These are phyloP conservation scores for Pseudonaja textilis DNA, from an alignment of 2,113 vertebrate species.

Conservation along the genomic window DNA sequence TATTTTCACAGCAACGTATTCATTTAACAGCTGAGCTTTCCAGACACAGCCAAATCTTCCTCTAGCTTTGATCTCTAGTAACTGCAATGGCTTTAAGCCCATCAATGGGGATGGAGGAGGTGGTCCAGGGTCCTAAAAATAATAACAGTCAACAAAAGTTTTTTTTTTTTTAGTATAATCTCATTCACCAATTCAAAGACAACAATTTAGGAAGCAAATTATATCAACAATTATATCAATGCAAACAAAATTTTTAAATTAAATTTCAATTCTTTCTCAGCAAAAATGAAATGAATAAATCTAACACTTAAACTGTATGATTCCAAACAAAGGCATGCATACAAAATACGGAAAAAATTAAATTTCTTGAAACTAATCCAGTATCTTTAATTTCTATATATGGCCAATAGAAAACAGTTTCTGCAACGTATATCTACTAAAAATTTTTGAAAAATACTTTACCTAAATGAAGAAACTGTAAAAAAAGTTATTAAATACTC, in stretches of 20 bases:
- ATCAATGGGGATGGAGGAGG: slow-evolving; percentile 88
- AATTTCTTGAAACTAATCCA: background rate
- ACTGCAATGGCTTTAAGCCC: slow-evolving; percentile 92
- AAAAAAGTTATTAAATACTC: background rate
- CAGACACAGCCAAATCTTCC: slow-evolving; percentile 97
- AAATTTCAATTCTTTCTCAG: background rate
- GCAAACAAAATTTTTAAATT: background rate
- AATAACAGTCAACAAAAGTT: slow-evolving; percentile 17
- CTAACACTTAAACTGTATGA: background rate
- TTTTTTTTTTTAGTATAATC: background rate
- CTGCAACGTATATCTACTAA: background rate
- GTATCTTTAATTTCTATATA: background rate
- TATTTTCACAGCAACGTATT: slow-evolving; percentile 95
- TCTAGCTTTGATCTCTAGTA: slow-evolving; percentile 94
- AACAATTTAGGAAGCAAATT: background rate
- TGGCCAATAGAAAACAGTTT: background rate
- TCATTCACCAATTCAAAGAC: background rate
- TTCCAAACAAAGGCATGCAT: background rate
- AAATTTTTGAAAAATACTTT: background rate
- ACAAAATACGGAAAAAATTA: background rate
- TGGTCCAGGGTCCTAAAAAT: slow-evolving; percentile 86
- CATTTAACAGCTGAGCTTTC: slow-evolving; percentile 94
- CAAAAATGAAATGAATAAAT: background rate
- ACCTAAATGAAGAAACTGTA: background rate
- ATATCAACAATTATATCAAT: background rate